Base-by-base conservation (phyloP, 2,888 invertebrate genomes). In the Patella pellucida region DNA sequence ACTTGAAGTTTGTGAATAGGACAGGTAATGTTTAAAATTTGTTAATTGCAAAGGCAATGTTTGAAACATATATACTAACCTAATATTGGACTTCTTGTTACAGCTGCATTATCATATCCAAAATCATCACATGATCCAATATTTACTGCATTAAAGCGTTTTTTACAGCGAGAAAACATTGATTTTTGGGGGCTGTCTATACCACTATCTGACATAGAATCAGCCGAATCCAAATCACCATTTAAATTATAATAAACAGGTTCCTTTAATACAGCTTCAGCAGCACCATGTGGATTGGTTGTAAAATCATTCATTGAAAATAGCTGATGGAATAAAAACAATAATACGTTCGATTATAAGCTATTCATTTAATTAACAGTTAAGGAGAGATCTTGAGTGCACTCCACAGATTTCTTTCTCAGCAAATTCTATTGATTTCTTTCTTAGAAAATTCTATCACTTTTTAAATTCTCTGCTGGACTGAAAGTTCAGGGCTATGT, bases 31-130 rank as follows among this genome's bases (percentile, higher is more conserved):
- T 41, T 41, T 41, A 1, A 41, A 41, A 41, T 41, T 41, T 7
- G 41, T 41, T 41, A 41, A 41, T 41, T 41, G 41, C 41, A 41
- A 41, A 41, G 41, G 7, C 9, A 41, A 41, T 9, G 41, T 41
- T 7, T 41, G 9, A 41, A 41, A 41, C 41, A 27, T n/a, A n/a
- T 12, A 4, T 14, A 74, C 82, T 73, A 71, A 89, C 89, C 89
- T 76, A 88, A 76, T 41, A 89, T 79, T 14, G 86, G 82, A 50
- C 85, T 81, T 50, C 87, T 81, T 7, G 84, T 85, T 5, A 89
- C 69, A 23, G 88, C 88, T n/a, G 86, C 86, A 79, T 89, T 88
- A 78, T 89, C 89, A 27, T 81, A 80, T 9, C 85, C 85, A 75
- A 83, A 82, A 23, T 77, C 78, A 9, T 78, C 76, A 31, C 83